Evolutionary conservation across 2,888 invertebrate genomes (phyloP).

Genomic region (Blastobasis lacticolella): DNA sequence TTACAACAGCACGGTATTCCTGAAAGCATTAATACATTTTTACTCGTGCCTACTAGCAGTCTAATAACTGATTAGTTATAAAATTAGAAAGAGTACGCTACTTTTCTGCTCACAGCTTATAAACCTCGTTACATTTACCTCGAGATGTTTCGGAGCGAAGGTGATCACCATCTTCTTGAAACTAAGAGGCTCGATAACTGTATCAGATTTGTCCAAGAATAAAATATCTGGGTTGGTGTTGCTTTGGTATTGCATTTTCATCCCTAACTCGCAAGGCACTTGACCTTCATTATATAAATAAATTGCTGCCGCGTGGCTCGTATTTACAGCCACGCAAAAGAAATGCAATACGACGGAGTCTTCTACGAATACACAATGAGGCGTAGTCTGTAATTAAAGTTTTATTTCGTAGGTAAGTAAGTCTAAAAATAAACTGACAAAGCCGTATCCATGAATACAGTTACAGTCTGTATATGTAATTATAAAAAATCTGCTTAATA

Average conservation of each 20-base stretch:
- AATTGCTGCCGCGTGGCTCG: conserved; percentile 39
- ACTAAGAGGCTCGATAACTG: conserved; percentile 55
- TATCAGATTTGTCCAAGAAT: conserved; percentile 55
- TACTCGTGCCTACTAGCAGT: no score
- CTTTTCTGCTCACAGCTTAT: background rate
- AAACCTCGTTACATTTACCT: conserved; percentile 27
- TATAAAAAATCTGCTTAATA: no score
- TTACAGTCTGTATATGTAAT: no score
- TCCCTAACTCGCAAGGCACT: conserved; percentile 51
- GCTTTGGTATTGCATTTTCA: conserved; percentile 50
- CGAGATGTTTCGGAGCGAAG: conserved; percentile 52
- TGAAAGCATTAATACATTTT: conserved; percentile 25
- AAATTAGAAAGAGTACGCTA: background rate
- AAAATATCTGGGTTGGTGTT: conserved; percentile 48
- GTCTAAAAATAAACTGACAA: background rate
- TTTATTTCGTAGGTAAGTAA: background rate
- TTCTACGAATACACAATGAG: conserved; percentile 62
- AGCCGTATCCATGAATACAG: no score
- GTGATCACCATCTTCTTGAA: conserved; percentile 55
- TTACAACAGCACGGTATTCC: conserved; percentile 62
- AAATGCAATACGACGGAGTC: conserved; percentile 59
- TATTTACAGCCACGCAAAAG: conserved; percentile 53
- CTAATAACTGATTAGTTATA: background rate
- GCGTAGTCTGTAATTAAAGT: conserved; percentile 42
- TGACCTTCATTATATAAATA: conserved; percentile 63